Percentiles rank a stretch among this genome's conserved stretches.
Evolutionary conservation across 2,113 vertebrate genomes (phyloP).

Genomic region (Symphodus melops): DNA sequence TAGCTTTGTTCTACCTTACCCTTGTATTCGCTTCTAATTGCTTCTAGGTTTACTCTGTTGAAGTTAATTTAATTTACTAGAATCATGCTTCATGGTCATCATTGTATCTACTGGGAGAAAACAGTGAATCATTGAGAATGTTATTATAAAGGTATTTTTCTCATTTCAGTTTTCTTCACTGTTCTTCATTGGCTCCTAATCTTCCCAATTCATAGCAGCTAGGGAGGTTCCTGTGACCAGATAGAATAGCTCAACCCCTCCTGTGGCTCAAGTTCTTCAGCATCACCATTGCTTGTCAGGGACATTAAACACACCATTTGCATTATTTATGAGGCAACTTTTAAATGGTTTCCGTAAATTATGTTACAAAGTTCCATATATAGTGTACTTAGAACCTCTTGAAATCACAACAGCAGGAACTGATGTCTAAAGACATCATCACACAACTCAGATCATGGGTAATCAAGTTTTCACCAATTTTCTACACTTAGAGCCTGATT

Average conservation of each 20-base stretch:
- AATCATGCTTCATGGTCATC: no score
- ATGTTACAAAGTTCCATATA: constrained; percentile 77
- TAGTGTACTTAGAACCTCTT: constrained; percentile 33
- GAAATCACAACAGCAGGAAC: constrained; percentile 46
- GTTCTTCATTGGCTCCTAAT: constrained; percentile 68
- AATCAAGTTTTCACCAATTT: constrained; percentile 80
- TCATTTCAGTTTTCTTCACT: constrained; percentile 70
- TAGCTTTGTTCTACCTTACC: no score
- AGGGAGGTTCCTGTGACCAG: constrained; percentile 79
- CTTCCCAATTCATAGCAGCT: constrained; percentile 80
- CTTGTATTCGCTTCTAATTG: no score
- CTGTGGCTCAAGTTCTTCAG: constrained; percentile 72
- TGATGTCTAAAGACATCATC: constrained; percentile 54
- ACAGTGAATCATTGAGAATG: constrained; percentile 41
- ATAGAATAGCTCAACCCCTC: constrained; percentile 79
- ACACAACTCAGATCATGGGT: constrained; percentile 66
- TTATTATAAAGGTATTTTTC: constrained; percentile 71
- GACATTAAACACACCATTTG: constrained; percentile 78
- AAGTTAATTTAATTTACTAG: no score
- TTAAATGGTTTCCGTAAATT: constrained; percentile 80
- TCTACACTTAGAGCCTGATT: constrained; percentile 73
- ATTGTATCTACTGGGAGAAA: no score
- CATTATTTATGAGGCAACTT: constrained; percentile 85
- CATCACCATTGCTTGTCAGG: constrained; percentile 80
- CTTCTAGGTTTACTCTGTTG: no score